Percentiles rank a stretch among this genome's conserved stretches.
Evolutionary conservation across 2,888 invertebrate species (phyloP).

Genomic region (Formica aserva): DNA sequence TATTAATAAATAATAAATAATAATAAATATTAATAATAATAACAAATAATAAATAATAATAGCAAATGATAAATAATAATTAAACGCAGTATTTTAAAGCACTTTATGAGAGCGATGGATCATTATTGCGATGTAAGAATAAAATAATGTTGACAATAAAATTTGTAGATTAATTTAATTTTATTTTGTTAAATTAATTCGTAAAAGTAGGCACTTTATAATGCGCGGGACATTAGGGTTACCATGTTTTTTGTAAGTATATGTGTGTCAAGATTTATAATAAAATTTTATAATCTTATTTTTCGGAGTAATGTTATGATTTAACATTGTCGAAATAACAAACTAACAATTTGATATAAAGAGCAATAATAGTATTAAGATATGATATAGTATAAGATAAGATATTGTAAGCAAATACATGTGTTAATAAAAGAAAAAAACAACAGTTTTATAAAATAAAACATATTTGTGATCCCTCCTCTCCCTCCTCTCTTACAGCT

Average conservation of each 20-base stretch:
- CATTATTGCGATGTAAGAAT: constrained; percentile 9
- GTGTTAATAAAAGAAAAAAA: not conserved
- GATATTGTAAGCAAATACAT: not conserved
- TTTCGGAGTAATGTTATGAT: not conserved
- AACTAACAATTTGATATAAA: not conserved
- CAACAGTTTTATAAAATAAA: not conserved
- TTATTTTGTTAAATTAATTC: constrained; percentile 1
- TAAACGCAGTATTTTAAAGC: not conserved
- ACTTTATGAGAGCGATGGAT: not conserved
- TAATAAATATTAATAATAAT: no score
- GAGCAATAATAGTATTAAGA: not conserved
- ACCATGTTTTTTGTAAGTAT: not conserved
- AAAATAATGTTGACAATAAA: not conserved
- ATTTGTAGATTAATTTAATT: not conserved
- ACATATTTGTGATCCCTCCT: not conserved
- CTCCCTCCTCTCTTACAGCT: not conserved
- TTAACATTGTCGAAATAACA: not conserved
- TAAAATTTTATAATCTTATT: not conserved
- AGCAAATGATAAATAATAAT: not conserved
- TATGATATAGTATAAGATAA: no score
- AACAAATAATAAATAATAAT: no score
- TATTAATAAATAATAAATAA: not conserved
- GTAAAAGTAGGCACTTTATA: not conserved
- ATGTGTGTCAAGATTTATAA: not conserved
- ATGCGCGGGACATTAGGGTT: not conserved